phyloP scores from a whole-genome alignment of 2,888 invertebrate genomes.

The Masnerella sp. region DNA sequence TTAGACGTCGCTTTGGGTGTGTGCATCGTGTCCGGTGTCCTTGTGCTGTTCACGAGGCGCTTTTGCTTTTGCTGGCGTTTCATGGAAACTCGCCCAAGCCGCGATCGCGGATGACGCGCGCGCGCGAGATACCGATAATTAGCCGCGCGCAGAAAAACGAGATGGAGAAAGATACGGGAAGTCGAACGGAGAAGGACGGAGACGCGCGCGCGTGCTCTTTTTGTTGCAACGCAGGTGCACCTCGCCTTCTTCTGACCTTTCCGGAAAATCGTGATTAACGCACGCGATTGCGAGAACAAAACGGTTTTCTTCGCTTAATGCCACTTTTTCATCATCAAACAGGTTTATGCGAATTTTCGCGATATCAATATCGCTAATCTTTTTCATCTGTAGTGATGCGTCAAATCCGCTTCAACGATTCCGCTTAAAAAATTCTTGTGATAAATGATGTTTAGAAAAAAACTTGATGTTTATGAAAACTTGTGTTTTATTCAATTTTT shows the following conservation, averaged over 20 bases:
- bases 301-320: constrained; percentile 44
- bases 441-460: too few relatives aligned
- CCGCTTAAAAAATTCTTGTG: too few relatives aligned
- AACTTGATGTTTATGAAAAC: too few relatives aligned
- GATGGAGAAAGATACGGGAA: constrained; percentile 49
- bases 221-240: constrained; percentile 43
- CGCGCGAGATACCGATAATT: constrained; percentile 34
- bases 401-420: too few relatives aligned
- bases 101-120: constrained; percentile 49
- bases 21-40: constrained; percentile 71
- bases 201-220: constrained; percentile 31
- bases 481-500: too few relatives aligned
- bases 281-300: constrained; percentile 41
- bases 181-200: constrained; percentile 25
- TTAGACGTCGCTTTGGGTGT: constrained; percentile 65
- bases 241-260: constrained; percentile 57
- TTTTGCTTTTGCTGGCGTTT: constrained; percentile 47
- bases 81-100: constrained; percentile 55
- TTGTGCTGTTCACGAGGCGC: constrained; percentile 65
- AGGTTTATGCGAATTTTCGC: background rate
- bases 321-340: constrained; percentile 13
- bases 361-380: too few relatives aligned
- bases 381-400: too few relatives aligned
- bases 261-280: constrained; percentile 53
- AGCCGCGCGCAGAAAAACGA: constrained; percentile 45